Conservation (phyloP, 2,113 vertebrate genomes). For the Xerus inauris region DNA sequence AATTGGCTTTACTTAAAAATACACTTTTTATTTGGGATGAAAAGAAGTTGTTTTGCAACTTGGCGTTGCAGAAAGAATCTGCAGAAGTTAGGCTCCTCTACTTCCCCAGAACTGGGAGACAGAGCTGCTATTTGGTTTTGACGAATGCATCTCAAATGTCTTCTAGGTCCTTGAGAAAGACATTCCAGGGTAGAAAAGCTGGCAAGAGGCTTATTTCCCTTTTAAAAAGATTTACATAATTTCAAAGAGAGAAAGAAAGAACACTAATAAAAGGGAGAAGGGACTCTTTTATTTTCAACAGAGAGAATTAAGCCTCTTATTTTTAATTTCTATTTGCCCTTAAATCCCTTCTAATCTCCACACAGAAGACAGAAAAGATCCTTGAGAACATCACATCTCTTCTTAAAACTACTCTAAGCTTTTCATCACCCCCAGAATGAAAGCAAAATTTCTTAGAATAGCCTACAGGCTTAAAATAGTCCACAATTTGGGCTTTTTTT, state of each 20-base stretch:
- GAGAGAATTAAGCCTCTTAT: neutral
- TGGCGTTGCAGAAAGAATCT: neutral
- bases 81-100: neutral
- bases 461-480: neutral
- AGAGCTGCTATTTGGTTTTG: neutral
- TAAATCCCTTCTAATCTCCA: neutral
- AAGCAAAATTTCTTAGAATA: neutral
- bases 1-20: neutral
- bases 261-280: neutral
- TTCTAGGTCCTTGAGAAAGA: slow-evolving; percentile 33
- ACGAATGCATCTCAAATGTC: neutral
- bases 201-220: neutral
- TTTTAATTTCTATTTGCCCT: slow-evolving; percentile 10
- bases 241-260: slow-evolving; percentile 30
- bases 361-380: neutral
- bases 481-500: neutral
- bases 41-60: neutral
- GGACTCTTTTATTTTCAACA: neutral
- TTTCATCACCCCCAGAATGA: neutral
- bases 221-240: slow-evolving; percentile 49
- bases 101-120: neutral
- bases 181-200: neutral
- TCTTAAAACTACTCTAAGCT: neutral
- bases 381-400: neutral
- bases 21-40: neutral